Conservation (phyloP, 2,888 invertebrate species). For the Matsumyia berberina region DNA sequence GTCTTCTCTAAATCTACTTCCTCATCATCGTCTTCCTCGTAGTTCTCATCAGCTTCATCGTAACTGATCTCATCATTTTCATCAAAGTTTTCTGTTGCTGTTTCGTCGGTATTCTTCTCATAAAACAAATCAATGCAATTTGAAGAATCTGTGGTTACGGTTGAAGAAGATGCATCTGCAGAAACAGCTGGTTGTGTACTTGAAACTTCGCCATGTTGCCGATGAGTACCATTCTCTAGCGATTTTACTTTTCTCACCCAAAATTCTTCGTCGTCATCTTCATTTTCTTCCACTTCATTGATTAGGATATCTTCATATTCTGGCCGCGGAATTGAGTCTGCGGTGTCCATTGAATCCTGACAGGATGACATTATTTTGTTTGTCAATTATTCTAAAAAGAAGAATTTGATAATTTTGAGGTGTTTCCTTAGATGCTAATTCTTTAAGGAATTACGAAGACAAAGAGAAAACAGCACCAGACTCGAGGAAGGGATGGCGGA, state of each 20-base stretch:
- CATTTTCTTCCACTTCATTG: slow-evolving; percentile 49
- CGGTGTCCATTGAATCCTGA: slow-evolving; percentile 61
- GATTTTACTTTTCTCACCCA: slow-evolving; percentile 43
- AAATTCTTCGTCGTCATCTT: slow-evolving; percentile 67
- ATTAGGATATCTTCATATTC: slow-evolving; percentile 79
- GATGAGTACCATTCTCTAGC: slow-evolving; percentile 36
- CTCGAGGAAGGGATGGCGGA: too few species aligned
- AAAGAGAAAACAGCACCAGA: too few species aligned
- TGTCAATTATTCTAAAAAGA: slow-evolving; percentile 28
- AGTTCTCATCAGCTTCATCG: slow-evolving; percentile 70
- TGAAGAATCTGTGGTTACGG: slow-evolving; percentile 40
- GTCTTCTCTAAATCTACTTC: slow-evolving; percentile 4
- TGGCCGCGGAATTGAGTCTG: slow-evolving; percentile 81
- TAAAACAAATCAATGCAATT: too few species aligned
- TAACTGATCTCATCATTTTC: slow-evolving; percentile 59
- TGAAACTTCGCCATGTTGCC: slow-evolving; percentile 12
- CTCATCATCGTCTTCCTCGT: slow-evolving; percentile 50
- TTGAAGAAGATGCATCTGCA: slow-evolving; percentile 52
- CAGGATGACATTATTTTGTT: slow-evolving; percentile 57
- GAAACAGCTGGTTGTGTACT: slow-evolving; percentile 40
- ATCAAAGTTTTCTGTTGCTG: slow-evolving; percentile 51
- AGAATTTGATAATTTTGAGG: neutral
- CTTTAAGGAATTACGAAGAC: too few species aligned
- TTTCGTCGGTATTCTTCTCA: slow-evolving; percentile 27
- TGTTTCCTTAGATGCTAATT: too few species aligned